Evolutionary conservation across 1,140 invertebrate genomes (phyloP).

Genomic region (Drosophila sulfurigaster): DNA sequence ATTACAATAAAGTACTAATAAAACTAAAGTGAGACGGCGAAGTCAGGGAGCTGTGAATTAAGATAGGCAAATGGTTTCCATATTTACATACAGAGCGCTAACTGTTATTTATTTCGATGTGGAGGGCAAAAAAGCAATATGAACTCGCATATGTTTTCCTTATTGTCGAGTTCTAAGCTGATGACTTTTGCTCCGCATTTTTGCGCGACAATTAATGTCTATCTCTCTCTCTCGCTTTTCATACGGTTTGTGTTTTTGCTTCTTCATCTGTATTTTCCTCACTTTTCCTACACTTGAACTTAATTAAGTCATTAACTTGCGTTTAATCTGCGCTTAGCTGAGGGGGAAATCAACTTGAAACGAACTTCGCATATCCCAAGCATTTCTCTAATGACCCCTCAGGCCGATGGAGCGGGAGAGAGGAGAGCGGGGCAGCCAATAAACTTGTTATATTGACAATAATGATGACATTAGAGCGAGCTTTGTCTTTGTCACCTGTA

Average conservation of each 20-base stretch:
- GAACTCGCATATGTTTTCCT: conserved; percentile 21
- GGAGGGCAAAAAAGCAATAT: neutral
- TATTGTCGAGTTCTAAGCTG: conserved; percentile 8
- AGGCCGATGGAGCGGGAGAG: neutral
- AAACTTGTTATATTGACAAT: conserved; percentile 83
- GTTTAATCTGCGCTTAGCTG: conserved; percentile 72
- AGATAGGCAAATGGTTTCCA: conserved; percentile 6
- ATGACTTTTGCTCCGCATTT: conserved; percentile 48
- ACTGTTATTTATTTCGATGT: conserved; percentile 24
- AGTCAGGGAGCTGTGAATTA: conserved; percentile 1
- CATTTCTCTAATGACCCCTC: conserved; percentile 73
- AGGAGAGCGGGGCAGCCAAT: conserved; percentile 56
- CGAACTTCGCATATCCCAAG: conserved; percentile 58
- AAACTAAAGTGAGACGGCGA: conserved; percentile 6
- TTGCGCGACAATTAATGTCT: conserved; percentile 61
- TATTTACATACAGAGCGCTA: neutral
- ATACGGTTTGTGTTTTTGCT: conserved; percentile 26
- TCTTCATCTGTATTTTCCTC: conserved; percentile 29
- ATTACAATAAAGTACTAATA: conserved; percentile 22
- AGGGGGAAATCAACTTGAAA: conserved; percentile 45
- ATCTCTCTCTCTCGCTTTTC: conserved; percentile 33
- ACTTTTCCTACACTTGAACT: conserved; percentile 52
- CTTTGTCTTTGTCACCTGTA: conserved; percentile 76
- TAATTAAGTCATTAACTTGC: conserved; percentile 81
- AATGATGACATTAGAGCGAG: conserved; percentile 78